phyloP scores from a whole-genome alignment of 2,888 invertebrate genomes.

The Sphaerophoria rueppellii region DNA sequence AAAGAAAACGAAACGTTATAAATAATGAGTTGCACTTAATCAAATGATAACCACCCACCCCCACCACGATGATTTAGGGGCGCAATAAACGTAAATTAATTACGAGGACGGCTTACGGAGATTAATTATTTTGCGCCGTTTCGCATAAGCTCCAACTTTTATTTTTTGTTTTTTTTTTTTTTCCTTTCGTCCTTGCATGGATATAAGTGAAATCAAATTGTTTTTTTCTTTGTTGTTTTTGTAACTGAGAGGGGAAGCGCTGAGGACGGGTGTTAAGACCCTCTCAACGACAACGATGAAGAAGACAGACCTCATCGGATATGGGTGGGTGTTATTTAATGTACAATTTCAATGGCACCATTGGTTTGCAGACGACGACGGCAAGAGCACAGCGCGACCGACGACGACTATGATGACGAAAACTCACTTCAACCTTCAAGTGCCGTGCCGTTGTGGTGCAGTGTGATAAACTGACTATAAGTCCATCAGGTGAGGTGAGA shows the following conservation, averaged over 20 bases:
- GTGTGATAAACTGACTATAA: constrained; percentile 33
- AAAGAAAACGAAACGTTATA: constrained; percentile 73
- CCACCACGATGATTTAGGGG: constrained; percentile 75
- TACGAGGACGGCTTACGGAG: constrained; percentile 75
- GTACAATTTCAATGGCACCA: constrained; percentile 69
- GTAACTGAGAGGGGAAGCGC: neutral
- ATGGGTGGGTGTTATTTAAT: constrained; percentile 61
- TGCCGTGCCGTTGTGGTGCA: constrained; percentile 17
- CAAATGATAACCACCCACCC: constrained; percentile 76
- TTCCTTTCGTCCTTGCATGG: constrained; percentile 38
- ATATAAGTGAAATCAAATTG: constrained; percentile 26
- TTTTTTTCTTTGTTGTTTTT: constrained; percentile 4
- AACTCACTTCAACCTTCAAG: neutral
- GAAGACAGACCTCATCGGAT: constrained; percentile 14
- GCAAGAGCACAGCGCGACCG: too few relatives aligned
- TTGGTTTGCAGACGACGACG: constrained; percentile 30
- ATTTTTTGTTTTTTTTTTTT: constrained; percentile 21
- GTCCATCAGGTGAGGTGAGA: constrained; percentile 57
- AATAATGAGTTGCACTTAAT: constrained; percentile 75
- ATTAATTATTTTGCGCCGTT: constrained; percentile 75
- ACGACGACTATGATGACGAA: neutral
- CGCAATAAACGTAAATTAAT: constrained; percentile 76
- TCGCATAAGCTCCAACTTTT: constrained; percentile 70
- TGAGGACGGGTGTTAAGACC: constrained; percentile 44
- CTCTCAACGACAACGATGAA: constrained; percentile 4